Percentiles rank a stretch among this genome's conserved stretches.
Evolutionary conservation across 1,140 invertebrate genomes (phyloP).

Genomic region (Drosophila arizonae): DNA sequence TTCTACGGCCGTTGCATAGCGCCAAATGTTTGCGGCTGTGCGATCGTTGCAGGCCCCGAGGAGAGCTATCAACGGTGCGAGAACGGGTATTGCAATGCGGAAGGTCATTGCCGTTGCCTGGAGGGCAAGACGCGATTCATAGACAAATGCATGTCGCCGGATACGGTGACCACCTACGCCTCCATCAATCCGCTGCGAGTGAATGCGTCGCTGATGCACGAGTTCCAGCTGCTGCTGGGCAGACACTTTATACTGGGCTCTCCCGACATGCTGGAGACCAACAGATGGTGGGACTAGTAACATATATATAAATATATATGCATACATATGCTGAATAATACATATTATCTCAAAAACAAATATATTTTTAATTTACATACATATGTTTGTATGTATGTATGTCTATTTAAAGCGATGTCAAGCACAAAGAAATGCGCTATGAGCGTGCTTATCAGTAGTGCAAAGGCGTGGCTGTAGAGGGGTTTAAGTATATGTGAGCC

Average conservation of each 20-base stretch:
- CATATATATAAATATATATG: neutral
- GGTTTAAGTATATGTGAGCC: neutral
- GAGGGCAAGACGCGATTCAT: constrained; percentile 72
- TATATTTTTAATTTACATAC: constrained; percentile 6
- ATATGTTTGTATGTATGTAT: neutral
- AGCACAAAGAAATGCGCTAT: constrained; percentile 28
- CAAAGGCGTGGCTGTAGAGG: constrained; percentile 2
- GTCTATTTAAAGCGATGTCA: constrained; percentile 19
- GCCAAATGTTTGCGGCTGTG: constrained; percentile 73
- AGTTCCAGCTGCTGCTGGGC: constrained; percentile 72
- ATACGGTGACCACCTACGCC: constrained; percentile 77
- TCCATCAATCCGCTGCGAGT: constrained; percentile 59
- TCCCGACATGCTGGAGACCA: constrained; percentile 21
- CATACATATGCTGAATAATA: neutral
- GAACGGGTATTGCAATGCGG: constrained; percentile 60
- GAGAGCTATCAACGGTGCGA: constrained; percentile 65
- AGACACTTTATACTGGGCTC: constrained; percentile 60
- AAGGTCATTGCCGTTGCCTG: constrained; percentile 70
- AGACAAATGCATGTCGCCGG: constrained; percentile 73
- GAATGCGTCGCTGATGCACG: constrained; percentile 64
- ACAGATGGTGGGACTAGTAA: constrained; percentile 62
- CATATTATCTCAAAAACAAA: constrained; percentile 2
- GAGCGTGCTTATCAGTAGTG: constrained; percentile 22
- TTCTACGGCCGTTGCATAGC: constrained; percentile 77
- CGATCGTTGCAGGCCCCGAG: constrained; percentile 58